phyloP scores from a whole-genome alignment of 2,888 invertebrate species.

The Diogma glabrata region DNA sequence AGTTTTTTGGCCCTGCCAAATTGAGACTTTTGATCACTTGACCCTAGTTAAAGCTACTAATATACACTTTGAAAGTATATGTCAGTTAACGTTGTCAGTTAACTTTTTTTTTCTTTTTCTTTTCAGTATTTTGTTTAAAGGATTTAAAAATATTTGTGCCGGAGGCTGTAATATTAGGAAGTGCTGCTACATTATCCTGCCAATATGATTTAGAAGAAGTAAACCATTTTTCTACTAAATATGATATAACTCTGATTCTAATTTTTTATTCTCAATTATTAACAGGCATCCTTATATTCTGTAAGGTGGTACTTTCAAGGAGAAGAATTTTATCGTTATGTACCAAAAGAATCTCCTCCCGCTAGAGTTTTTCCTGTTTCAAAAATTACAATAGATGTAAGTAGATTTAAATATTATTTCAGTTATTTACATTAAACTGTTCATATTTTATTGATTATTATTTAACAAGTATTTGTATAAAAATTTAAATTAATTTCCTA shows the following conservation, averaged over 20 bases:
- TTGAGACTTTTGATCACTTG: too few species aligned
- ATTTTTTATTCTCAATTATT: conserved; percentile 12
- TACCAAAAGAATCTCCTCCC: conserved; percentile 46
- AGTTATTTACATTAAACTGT: too few species aligned
- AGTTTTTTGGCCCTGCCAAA: too few species aligned
- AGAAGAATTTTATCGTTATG: conserved; percentile 50
- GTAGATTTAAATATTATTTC: too few species aligned
- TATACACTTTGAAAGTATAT: too few species aligned
- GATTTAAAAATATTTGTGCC: conserved; percentile 38
- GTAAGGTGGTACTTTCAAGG: conserved; percentile 51
- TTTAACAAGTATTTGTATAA: too few species aligned
- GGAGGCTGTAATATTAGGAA: conserved; percentile 38
- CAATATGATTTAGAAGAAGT: conserved; percentile 38
- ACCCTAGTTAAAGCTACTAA: too few species aligned
- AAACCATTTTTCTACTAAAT: conserved; percentile 17
- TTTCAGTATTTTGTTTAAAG: conserved; percentile 32
- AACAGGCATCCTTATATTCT: conserved; percentile 42
- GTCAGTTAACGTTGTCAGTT: too few species aligned
- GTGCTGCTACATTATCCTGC: conserved; percentile 36
- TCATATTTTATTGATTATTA: too few species aligned
- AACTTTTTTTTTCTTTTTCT: conserved; percentile 6
- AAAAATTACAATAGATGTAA: conserved; percentile 49
- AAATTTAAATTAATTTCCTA: too few species aligned
- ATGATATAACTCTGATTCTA: conserved; percentile 3
- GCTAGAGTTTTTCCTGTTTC: conserved; percentile 43